A percentile compares a stretch with the other conserved stretches of the same genome.
These are phyloP conservation scores for Phalloptychus januarius DNA, from an alignment of 2,797 vertebrate genomes.

Conservation along the genomic window DNA sequence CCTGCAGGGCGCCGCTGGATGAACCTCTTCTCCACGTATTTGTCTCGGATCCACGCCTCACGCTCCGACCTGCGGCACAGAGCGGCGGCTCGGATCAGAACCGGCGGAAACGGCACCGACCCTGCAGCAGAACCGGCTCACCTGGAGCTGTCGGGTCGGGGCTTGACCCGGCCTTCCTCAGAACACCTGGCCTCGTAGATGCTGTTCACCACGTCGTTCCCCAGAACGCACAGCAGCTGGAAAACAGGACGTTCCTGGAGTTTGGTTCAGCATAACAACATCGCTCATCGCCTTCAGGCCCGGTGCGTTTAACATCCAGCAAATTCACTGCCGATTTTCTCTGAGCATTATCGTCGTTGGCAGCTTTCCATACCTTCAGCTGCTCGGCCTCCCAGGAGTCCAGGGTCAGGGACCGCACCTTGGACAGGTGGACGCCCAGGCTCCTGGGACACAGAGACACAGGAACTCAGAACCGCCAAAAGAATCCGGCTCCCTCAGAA, in stretches of 20 bases:
- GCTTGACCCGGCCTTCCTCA: slow-evolving; percentile 66
- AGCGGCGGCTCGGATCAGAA: not conserved
- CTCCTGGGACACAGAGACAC: slow-evolving; percentile 68
- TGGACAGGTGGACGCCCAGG: slow-evolving; percentile 82
- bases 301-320: too few species aligned
- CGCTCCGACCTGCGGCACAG: slow-evolving; percentile 70
- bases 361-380: slow-evolving; percentile 71
- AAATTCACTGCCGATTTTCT: not conserved
- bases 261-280: too few species aligned
- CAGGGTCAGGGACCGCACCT: slow-evolving; percentile 82
- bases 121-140: slow-evolving; percentile 17
- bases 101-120: too few species aligned
- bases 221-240: slow-evolving; percentile 79
- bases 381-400: slow-evolving; percentile 84
- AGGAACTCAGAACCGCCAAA: not conserved
- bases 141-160: slow-evolving; percentile 63
- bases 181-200: slow-evolving; percentile 75
- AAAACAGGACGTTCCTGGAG: not conserved
- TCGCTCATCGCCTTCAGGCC: too few species aligned
- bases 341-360: not conserved
- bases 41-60: slow-evolving; percentile 80
- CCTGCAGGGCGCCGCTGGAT: slow-evolving; percentile 43
- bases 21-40: slow-evolving; percentile 81
- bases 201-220: slow-evolving; percentile 75
- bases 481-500: not conserved